Base-by-base conservation (phyloP, 1,140 invertebrate species). In the Aethina tumida region DNA sequence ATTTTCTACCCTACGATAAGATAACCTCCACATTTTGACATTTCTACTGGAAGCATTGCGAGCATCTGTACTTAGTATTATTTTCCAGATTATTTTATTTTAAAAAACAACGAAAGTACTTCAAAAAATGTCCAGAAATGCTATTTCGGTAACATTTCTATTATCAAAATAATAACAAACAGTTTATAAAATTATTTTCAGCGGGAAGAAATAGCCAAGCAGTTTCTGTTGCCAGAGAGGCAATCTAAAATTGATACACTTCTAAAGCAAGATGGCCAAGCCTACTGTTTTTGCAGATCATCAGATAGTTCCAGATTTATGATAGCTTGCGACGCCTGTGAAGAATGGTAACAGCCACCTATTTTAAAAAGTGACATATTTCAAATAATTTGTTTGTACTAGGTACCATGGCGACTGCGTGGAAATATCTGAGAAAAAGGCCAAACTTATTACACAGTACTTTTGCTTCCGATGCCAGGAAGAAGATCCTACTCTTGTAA, bases 321-420 rank as follows among this genome's bases (percentile, higher is more conserved):
- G 93, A 97, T 97, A 64, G 89, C 85, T 26, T 97, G 94, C 69
- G 95, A 97, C 66, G 75, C 85, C 18, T 98, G 95, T 65, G 90
- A 97, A 63, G 92, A 97, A 68, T 98, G 95, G 94, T 55, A 51
- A 27, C 10, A 8, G 28, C 27, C 13, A 2, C 26, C 27, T 2
- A 26, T 24, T 43, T 4, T n/a, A 27, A 17, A 12, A 35, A 9
- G 6, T 6, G 20, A 12, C 9, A 10, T 35, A 9, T n/a, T 2
- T 16, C 32, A 32, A 9, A 1, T 12, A 29, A 29, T 19, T 14
- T 15, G 14, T 20, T n/a, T 33, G 17, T 41, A 46, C 14, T 35
- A 55, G 52, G 52, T 98, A 94, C 58, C 95, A 98, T 65, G 93
- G 93, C 6, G 90, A 96, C 55, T 97, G 94, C 62, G 94, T 98